A percentile compares a stretch with the other conserved stretches of the same genome.
These are phyloP conservation scores for Leucophenga maculata DNA, from an alignment of 2,888 invertebrate species.

Conservation along the genomic window DNA sequence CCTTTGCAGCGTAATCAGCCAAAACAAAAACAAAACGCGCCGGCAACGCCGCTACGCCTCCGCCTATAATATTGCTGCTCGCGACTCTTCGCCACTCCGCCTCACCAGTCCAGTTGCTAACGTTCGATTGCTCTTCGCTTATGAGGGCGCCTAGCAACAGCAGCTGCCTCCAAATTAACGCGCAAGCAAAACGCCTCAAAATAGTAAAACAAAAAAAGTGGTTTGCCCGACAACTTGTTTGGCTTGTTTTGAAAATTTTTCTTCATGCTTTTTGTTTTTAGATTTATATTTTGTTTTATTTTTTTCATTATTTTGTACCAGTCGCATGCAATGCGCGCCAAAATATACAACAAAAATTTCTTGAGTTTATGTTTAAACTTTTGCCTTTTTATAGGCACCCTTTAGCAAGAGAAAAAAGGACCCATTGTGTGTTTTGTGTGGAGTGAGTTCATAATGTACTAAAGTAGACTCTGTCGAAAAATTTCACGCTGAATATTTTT, in stretches of 20 bases:
- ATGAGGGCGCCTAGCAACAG: conserved; percentile 55
- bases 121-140: conserved; percentile 36
- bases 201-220: conserved; percentile 33
- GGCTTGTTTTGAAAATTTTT: conserved; percentile 36
- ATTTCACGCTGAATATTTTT: too few relatives aligned
- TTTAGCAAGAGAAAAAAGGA: too few relatives aligned
- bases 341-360: too few relatives aligned
- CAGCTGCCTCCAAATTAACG: not conserved
- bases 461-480: too few relatives aligned
- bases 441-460: too few relatives aligned
- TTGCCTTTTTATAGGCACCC: too few relatives aligned
- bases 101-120: not conserved
- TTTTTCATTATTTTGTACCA: not conserved
- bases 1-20: conserved; percentile 12
- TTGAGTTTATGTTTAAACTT: too few relatives aligned
- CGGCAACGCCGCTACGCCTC: not conserved
- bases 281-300: not conserved
- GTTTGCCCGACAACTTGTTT: conserved; percentile 45
- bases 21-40: conserved; percentile 1
- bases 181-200: not conserved
- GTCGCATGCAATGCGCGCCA: too few relatives aligned
- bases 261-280: not conserved
- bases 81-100: too few relatives aligned
- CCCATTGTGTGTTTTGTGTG: too few relatives aligned
- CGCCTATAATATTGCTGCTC: not conserved